Evolutionary conservation across 2,113 vertebrate species (phyloP), one percentile per base, ranked within the genome.

Genomic region (Gulo gulo): DNA sequence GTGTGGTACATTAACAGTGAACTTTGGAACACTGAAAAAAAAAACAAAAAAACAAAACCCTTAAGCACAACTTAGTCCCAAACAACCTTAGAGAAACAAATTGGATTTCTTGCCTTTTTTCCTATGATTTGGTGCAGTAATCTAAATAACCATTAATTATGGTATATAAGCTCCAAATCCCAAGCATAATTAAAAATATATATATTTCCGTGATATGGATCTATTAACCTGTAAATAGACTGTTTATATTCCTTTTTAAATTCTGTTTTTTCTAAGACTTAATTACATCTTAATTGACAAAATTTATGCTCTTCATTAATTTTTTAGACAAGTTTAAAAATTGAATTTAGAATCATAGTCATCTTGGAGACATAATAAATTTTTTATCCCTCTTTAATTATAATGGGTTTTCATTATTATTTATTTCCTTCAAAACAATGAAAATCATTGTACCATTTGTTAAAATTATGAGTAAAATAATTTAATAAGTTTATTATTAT

Each of bases 361-460:
- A 78, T 50, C 31, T 93, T 90, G 16, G 21, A 63, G 23, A 88
- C 9, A 83, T 42, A 59, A 63, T 83, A 55, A 42, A 95, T 76
- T 67, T 85, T 91, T 42, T 74, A 24, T 39, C 23, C 59, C 16
- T 63, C 23, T 88, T 55, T 59, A 85, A 57, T 84, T 84, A 63
- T 50, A 71, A 1, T 52, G 1, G 4, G 4, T 80, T 59, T 84
- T 81, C 18, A 82, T 73, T 93, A 71, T 84, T 85, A 45, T 39
- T 83, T 80, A n/a, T 89, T 89, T 80, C 18, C 23, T 76, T 87
- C 4, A 86, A 93, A 94, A 63, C 4, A 96, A 52, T n/a, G 94
- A 83, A 88, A 89, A 78, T 36, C 16, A 82, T 82, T 67, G 1
- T 3, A 84, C 1, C 31, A 74, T 61, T 55, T 84, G 2, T 82